Base-by-base conservation (phyloP, 2,888 invertebrate species). In the Neoaliturus tenellus region DNA sequence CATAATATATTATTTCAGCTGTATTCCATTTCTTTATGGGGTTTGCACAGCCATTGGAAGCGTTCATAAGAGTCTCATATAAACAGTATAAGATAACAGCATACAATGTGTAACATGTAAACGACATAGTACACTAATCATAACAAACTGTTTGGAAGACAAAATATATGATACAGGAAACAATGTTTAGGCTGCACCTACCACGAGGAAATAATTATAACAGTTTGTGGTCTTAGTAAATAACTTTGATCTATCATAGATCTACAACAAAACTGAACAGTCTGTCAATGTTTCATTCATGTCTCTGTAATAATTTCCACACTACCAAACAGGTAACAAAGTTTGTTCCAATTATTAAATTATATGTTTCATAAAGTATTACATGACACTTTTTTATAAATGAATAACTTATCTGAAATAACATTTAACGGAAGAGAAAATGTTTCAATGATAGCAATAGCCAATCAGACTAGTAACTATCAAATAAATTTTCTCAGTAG, bases 1-100 rank as follows among this genome's bases (percentile, higher is more conserved):
- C 1, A 71, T 75, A 44, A 44, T 75, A 25, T 75, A 75, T 44
- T 48, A 75, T 75, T 25, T 48, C n/a, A 48, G 48, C 48, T 78
- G 78, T 55, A 25, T 78, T 48, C 78, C 78, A 78, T 78, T 78
- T 55, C 28, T 78, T 28, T 78, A 78, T 78, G 78, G 75, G 33
- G 17, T 78, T 78, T 55, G 14, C 78, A 78, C 78, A 78, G 78
- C 78, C 55, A 33, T 55, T 3, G 28, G 44, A 75, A 75, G 75
- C 75, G 75, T 75, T 75, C 28, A 44, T 44, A 69, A 67, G 33
- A 71, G 44, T 17, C 14, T 48, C 28, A 2, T 48, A 75, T 75
- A 25, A 75, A 75, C 44, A 48, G 75, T 44, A 35, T 69, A 69
- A 2, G 17, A 25, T 55, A 55, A 71, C 41, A 39, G 28, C 23